Evolutionary conservation across 2,888 invertebrate genomes (phyloP), one percentile per base, ranked within the genome.

Genomic region (Amaurobius ferox): DNA sequence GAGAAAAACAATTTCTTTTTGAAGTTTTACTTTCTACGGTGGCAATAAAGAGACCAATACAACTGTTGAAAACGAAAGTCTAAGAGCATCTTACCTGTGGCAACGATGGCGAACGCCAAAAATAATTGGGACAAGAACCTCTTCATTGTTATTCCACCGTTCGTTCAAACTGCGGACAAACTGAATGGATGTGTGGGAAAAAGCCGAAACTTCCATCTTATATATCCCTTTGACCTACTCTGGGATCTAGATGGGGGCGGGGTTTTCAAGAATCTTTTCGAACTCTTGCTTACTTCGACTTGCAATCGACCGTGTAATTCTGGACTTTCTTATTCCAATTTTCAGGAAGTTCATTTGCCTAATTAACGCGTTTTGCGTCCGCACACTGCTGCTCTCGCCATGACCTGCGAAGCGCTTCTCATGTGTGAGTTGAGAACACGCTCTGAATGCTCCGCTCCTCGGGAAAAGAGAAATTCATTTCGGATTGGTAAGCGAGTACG

Each of bases 181-280:
- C 28, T 48, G 35, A 72, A 66, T 39, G 61, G 29, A 64, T 68
- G 16, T 26, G 29, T 19, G n/a, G n/a, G n/a, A n/a, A 73, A 55
- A 40, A 29, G n/a, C 30, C n/a, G 23, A 68, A n/a, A 70, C 62
- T 66, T 72, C 35, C n/a, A 48, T 71, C 81, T 83, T 77, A 71
- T 85, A 85, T 78, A 85, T 85, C 61, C 61, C 64, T 35, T 23
- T 85, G 83, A 85, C 83, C 83, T 85, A 85, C 83, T 85, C 77
- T 32, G 3, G 40, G 11, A 30, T 44, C 16, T 55, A 16, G n/a
- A 23, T 32, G 13, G 44, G 40, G 76, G 81, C 76, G 70, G 68
- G 66, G 83, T 66, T 61, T 32, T n/a, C 28, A 30, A 32, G 66
- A 16, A 55, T 55, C 55, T 55, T 11, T 55, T 23, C 23, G 7